Evolutionary conservation across 2,113 vertebrate genomes (phyloP).

Genomic region (Montifringilla adamsi): DNA sequence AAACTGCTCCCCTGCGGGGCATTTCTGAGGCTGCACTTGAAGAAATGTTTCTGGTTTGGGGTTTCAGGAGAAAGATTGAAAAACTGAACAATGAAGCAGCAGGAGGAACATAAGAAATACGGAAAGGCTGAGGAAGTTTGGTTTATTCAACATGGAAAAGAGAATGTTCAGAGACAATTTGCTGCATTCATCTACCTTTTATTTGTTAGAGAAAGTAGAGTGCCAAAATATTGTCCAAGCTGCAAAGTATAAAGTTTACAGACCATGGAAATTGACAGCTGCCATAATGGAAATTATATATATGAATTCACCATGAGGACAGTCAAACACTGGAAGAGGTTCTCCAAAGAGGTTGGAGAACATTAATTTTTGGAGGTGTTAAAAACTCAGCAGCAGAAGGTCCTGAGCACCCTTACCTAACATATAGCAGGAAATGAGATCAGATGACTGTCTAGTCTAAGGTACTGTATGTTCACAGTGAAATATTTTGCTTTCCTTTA

Average conservation of each 20-base stretch:
- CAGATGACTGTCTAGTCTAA: neutral
- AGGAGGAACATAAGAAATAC: neutral
- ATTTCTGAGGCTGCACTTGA: neutral
- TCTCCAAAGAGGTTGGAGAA: neutral
- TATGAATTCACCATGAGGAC: neutral
- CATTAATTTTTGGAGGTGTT: neutral
- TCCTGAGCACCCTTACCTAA: neutral
- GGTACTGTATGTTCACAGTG: neutral
- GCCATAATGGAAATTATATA: neutral
- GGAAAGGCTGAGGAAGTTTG: neutral
- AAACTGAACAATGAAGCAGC: neutral
- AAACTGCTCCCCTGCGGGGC: fast-evolving
- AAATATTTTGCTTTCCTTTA: neutral
- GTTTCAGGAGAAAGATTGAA: neutral
- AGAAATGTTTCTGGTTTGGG: neutral
- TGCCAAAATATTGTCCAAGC: neutral
- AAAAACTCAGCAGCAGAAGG: neutral
- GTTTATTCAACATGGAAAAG: neutral
- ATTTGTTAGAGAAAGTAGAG: neutral
- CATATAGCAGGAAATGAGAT: neutral
- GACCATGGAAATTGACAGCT: neutral
- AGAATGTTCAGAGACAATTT: neutral
- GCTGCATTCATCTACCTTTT: neutral
- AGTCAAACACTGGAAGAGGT: neutral
- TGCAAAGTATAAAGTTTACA: neutral